These are phyloP conservation scores for Papilio gigon DNA, from an alignment of 2,888 invertebrate species.

Conservation along the genomic window DNA sequence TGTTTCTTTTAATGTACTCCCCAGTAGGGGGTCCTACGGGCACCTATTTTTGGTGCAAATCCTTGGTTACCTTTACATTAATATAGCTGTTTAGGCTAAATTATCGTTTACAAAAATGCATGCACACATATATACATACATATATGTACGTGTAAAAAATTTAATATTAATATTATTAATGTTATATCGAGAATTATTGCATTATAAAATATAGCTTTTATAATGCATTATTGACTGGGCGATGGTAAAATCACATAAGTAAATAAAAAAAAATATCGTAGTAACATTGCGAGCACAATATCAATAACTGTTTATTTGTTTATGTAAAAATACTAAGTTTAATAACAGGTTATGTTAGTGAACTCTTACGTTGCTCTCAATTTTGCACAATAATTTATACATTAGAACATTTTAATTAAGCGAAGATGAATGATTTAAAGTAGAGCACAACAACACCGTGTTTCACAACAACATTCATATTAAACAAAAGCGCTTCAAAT, in stretches of 20 bases:
- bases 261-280: not conserved
- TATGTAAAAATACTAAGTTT: not conserved
- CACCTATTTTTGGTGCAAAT: no score
- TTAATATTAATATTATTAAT: no score
- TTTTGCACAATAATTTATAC: slow-evolving; percentile 3
- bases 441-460: slow-evolving; percentile 21
- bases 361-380: not conserved
- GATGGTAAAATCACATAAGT: slow-evolving; percentile 4
- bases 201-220: not conserved
- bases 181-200: not conserved
- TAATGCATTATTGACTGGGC: not conserved
- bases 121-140: no score
- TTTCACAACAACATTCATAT: slow-evolving; percentile 23
- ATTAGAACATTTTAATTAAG: slow-evolving; percentile 22
- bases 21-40: no score
- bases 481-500: slow-evolving; percentile 36
- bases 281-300: not conserved
- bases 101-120: no score
- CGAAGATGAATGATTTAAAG: slow-evolving; percentile 22
- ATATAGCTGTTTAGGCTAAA: no score
- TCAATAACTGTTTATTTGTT: not conserved
- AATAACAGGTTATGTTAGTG: not conserved
- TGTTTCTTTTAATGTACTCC: no score
- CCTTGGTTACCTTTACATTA: no score
- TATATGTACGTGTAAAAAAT: no score